phyloP scores from a whole-genome alignment of 2,888 invertebrate species.

The Philonicus albiceps region DNA sequence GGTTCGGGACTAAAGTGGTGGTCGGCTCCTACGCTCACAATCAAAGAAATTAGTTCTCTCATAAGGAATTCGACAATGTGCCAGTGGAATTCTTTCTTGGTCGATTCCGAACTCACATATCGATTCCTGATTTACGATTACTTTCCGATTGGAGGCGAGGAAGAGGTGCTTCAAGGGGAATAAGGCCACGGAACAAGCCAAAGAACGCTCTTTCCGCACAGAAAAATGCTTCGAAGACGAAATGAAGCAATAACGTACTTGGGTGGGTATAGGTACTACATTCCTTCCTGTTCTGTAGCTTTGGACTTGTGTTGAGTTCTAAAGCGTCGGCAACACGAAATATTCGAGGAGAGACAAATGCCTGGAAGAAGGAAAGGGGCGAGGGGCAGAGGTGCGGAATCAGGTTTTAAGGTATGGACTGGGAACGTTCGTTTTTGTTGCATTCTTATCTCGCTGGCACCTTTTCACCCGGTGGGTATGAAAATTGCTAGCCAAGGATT shows the following conservation, averaged over 20 bases:
- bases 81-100: neutral
- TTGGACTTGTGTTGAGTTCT: neutral
- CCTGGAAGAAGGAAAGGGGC: neutral
- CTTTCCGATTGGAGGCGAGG: conserved; percentile 19
- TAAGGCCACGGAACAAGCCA: neutral
- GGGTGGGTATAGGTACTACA: conserved; percentile 20
- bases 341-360: neutral
- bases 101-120: conserved; percentile 30
- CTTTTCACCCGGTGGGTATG: conserved; percentile 14
- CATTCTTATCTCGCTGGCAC: conserved; percentile 29
- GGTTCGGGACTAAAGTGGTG: neutral
- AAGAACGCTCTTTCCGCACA: neutral
- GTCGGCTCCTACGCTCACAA: neutral
- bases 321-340: conserved; percentile 7
- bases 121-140: conserved; percentile 34
- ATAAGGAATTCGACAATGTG: conserved; percentile 24
- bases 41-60: conserved; percentile 22
- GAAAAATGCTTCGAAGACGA: neutral
- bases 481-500: conserved; percentile 23
- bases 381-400: neutral
- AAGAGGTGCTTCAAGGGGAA: neutral
- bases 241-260: conserved; percentile 35
- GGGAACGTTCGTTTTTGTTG: neutral
- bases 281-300: conserved; percentile 11
- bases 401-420: conserved; percentile 35